Base-by-base conservation (phyloP, 1,140 invertebrate genomes). In the Drosophila baimaii region DNA sequence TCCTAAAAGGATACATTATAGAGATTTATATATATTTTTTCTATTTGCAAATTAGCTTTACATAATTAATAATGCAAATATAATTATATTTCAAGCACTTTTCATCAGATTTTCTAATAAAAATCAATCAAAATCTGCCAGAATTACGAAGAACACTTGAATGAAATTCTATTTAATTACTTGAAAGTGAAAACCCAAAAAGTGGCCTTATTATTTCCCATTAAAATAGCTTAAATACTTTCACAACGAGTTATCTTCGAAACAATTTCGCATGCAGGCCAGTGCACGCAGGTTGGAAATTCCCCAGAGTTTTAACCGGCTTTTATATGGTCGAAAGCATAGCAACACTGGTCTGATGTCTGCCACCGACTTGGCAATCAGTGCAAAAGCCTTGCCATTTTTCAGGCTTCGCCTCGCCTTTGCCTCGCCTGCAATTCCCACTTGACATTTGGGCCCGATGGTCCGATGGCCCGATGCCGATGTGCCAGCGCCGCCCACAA, bases 401-500 rank as follows among this genome's bases (percentile, higher is more conserved):
- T 57, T 29, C 68, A 57, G 41, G 9, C 25, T 44, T 25, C 17
- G 39, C 27, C 19, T 21, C 17, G n/a, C 41, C 61, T n/a, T 23
- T 31, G 23, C 13, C 5, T 70, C 19, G 9, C 19, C 29, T 52
- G 27, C 43, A 49, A 27, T 71, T 31, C 66, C 65, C 51, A 31
- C 65, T 47, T 57, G 65, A 71, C 65, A 70, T 71, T 47, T 49
- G 12, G 6, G 27, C 17, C 15, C n/a, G 21, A 13, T 19, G 51
- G 23, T 25, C 47, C 47, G 5, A 49, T 12, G 46, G n/a, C n/a
- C 43, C 27, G 9, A 12, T 43, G 41, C 41, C 41, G 1, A 27
- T 25, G 46, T 25, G 8, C 15, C 17, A 15, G 15, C 29, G 35
- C 37, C 29, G 43, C 66, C 63, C 66, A 68, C 49, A 35, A 54